Evolutionary conservation across 2,113 vertebrate species (phyloP).

Genomic region (Daphoenositta chrysoptera): DNA sequence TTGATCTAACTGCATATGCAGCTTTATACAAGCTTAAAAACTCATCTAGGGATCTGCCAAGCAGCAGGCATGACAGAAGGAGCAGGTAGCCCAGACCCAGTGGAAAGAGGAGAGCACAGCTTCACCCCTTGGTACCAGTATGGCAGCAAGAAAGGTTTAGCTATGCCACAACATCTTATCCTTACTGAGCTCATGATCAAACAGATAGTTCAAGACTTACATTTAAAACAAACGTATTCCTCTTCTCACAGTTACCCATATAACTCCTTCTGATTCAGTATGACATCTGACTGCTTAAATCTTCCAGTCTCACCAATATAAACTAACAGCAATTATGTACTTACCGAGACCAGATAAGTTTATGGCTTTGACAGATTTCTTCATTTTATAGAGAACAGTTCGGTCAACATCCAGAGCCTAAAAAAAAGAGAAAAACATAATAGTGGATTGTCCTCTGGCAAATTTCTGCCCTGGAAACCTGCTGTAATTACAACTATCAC

Average conservation of each 20-base stretch:
- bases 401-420: constrained; percentile 97
- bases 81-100: not conserved
- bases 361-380: constrained; percentile 98
- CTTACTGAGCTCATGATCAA: not conserved
- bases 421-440: not conserved
- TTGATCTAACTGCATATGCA: not conserved
- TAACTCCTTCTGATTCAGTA: not conserved
- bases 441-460: not conserved
- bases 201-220: not conserved
- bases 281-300: not conserved
- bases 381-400: constrained; percentile 98
- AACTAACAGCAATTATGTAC: constrained; percentile 43
- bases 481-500: not conserved
- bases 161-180: not conserved
- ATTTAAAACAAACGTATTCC: not conserved
- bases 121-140: not conserved
- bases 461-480: not conserved
- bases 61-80: not conserved
- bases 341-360: constrained; percentile 95
- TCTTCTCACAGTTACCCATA: not conserved
- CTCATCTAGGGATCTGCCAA: not conserved
- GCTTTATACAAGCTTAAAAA: not conserved
- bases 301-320: not conserved
- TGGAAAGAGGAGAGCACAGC: not conserved
- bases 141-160: not conserved